Evolutionary conservation across 2,888 invertebrate genomes (phyloP).

Genomic region (Achlya flavicornis): DNA sequence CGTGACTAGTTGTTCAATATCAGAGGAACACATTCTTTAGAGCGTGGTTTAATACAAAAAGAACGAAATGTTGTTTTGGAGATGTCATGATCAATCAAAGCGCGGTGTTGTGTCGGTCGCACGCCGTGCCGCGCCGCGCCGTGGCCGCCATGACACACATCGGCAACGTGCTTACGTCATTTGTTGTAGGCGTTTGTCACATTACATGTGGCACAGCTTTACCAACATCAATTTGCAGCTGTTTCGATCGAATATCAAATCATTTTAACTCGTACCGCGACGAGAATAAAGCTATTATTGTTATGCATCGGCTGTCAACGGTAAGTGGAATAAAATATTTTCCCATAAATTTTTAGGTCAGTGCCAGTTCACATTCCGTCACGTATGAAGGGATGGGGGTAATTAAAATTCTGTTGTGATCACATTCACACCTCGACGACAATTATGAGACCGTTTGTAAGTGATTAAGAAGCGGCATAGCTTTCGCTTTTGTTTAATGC

Average conservation of each 20-base stretch:
- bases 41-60: slow-evolving; percentile 33
- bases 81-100: slow-evolving; percentile 56
- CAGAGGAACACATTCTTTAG: slow-evolving; percentile 25
- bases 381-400: slow-evolving; percentile 70
- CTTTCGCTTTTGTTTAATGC: slow-evolving; percentile 33
- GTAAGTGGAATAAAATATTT: slow-evolving; percentile 53
- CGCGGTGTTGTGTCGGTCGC: slow-evolving; percentile 36
- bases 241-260: slow-evolving; percentile 27
- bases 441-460: slow-evolving; percentile 41
- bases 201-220: slow-evolving; percentile 48
- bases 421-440: slow-evolving; percentile 63
- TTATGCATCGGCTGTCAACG: slow-evolving; percentile 26
- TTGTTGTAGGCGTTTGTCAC: slow-evolving; percentile 60
- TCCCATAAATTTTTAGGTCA: slow-evolving; percentile 77
- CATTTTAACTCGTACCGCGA: slow-evolving; percentile 40
- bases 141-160: slow-evolving; percentile 45
- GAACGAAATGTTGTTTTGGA: slow-evolving; percentile 46
- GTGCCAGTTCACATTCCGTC: slow-evolving; percentile 66
- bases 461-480: slow-evolving; percentile 49
- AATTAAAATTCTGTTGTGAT: slow-evolving; percentile 74
- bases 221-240: slow-evolving; percentile 29
- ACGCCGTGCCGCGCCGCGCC: slow-evolving; percentile 10
- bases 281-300: slow-evolving; percentile 31
- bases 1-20: slow-evolving; percentile 16
- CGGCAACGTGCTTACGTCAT: slow-evolving; percentile 60